Base-by-base conservation (phyloP, 2,113 vertebrate genomes). In the Cynopterus brachyotis region DNA sequence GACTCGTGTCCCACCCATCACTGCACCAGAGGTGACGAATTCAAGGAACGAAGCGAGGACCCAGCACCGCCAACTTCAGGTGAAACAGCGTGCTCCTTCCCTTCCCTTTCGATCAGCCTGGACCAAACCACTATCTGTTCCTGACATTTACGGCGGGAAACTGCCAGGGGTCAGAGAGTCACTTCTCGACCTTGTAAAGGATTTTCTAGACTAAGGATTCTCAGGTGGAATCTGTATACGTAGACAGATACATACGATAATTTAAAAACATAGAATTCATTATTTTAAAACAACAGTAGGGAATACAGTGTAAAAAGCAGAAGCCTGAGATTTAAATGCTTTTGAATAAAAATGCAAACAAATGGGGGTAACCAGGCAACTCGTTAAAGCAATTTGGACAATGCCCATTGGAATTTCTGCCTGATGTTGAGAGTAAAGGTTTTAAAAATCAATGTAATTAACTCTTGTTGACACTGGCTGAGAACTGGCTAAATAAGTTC, bases 281-380 rank as follows among this genome's bases (percentile, higher is more conserved):
- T 81, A 70, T 72, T 92, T 86, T 22, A 70, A 90, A 90, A 80
- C 15, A 60, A 60, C 20, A 79, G n/a, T 73, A 85, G 59, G 50
- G 32, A 89, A 85, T 57, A 57, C 13, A 53, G 55, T 76, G 57
- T 64, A 59, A 89, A 94, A 92, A 88, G n/a, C 19, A 28, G 32
- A 79, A 67, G 15, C 30, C 69, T 83, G 24, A 20, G 13, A 67
- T 78, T 40, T 55, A 83, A 91, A 84, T 24, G 24, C 28, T 87
- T 96, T 60, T 76, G 30, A 95, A 95, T 64, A 72, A 82, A 89
- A 95, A 69, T 30, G 28, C 55, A 92, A 95, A 95, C 20, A 76
- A 75, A 78, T 92, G 47, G 30, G n/a, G 30, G 59, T 40, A 60
- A 84, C 22, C 20, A 81, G 53, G 50, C 45, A 55, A 69, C 55